A percentile compares a stretch with the other conserved stretches of the same genome.
Conservation (phyloP, 2,888 invertebrate species). For the Drosophila borealis region DNA sequence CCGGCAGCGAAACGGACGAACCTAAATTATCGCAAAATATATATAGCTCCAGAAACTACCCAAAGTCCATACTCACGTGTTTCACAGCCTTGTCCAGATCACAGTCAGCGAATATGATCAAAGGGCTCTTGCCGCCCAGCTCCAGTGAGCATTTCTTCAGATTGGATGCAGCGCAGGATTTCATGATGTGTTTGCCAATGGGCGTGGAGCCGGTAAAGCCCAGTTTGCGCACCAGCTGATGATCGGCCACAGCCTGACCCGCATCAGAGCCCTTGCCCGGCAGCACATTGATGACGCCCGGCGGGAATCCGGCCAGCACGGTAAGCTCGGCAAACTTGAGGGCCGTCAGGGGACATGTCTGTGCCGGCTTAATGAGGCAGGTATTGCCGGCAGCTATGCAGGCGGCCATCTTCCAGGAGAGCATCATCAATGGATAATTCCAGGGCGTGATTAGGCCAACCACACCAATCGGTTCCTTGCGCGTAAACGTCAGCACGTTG, state of each 20-base stretch:
- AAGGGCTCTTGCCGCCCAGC: slow-evolving; percentile 97
- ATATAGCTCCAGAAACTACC: no score
- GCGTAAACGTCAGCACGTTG: slow-evolving; percentile 94
- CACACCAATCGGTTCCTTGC: slow-evolving; percentile 96
- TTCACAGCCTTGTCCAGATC: slow-evolving; percentile 97
- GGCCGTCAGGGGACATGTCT: slow-evolving; percentile 96
- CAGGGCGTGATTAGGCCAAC: slow-evolving; percentile 97
- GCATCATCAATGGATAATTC: slow-evolving; percentile 99
- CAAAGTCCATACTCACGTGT: slow-evolving; percentile 87
- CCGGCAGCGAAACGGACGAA: no score
- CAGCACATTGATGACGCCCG: slow-evolving; percentile 97
- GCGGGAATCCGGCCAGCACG: slow-evolving; percentile 95
- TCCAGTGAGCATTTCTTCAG: slow-evolving; percentile 98
- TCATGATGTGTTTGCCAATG: slow-evolving; percentile 95
- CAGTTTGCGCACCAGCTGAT: slow-evolving; percentile 93
- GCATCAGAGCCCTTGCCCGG: slow-evolving; percentile 92
- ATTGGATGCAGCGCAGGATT: slow-evolving; percentile 94
- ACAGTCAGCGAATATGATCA: slow-evolving; percentile 97
- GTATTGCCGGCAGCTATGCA: slow-evolving; percentile 98
- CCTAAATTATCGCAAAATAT: no score
- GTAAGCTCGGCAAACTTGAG: slow-evolving; percentile 97
- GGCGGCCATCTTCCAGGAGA: slow-evolving; percentile 99
- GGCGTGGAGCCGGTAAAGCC: slow-evolving; percentile 99
- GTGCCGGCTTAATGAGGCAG: slow-evolving; percentile 97
- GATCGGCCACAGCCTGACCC: slow-evolving; percentile 95